Conservation (phyloP, 2,888 invertebrate genomes). For the Limnephilus lunatus region DNA sequence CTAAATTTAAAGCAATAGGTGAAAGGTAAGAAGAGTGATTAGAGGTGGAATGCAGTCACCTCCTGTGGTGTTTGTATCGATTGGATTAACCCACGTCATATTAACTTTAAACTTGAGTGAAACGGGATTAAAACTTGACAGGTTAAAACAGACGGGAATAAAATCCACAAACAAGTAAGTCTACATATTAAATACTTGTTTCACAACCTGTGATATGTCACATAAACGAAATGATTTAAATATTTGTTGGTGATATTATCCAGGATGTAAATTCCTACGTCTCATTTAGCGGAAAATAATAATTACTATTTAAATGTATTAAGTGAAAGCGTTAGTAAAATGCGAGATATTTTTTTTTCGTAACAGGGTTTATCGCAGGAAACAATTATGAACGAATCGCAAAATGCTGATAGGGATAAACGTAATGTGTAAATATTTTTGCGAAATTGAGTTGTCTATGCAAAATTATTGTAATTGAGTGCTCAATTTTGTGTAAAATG, state of each 20-base stretch:
- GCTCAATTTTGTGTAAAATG: background rate
- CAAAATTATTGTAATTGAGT: background rate
- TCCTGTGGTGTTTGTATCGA: background rate
- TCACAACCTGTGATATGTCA: background rate
- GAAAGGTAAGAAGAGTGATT: background rate
- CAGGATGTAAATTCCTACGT: background rate
- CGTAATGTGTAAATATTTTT: background rate
- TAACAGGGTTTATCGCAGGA: background rate
- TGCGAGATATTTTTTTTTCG: background rate
- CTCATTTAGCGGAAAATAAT: background rate
- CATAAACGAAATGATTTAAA: background rate
- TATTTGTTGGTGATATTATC: background rate
- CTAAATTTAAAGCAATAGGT: background rate
- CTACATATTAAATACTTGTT: background rate
- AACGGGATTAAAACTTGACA: background rate
- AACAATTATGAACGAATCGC: background rate
- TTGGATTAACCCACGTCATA: background rate
- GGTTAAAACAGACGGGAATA: background rate
- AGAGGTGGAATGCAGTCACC: background rate
- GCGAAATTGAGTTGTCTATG: background rate
- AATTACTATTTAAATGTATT: background rate
- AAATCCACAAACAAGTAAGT: background rate
- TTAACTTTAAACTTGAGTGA: background rate
- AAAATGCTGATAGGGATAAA: background rate
- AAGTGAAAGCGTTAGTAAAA: background rate